phyloP scores from a whole-genome alignment of 2,113 vertebrate species.

The Corydoras sp. region DNA sequence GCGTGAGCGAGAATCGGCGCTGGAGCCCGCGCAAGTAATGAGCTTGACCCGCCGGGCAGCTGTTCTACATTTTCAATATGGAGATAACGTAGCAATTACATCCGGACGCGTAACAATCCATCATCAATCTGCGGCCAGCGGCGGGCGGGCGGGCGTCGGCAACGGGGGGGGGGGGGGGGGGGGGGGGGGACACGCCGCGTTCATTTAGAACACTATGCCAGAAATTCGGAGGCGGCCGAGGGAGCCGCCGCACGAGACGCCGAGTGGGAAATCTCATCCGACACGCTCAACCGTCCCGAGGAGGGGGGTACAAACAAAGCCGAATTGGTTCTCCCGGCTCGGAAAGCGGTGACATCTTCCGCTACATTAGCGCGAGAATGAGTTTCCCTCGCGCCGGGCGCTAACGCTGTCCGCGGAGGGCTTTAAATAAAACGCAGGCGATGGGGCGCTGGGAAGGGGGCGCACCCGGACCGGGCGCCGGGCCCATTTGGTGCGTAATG shows the following conservation, averaged over 20 bases:
- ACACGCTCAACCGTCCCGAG: constrained; percentile 7
- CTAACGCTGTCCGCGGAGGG: constrained; percentile 46
- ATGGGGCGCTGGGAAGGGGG: constrained; percentile 31
- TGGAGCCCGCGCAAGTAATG: constrained; percentile 54
- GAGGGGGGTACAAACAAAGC: constrained; percentile 7
- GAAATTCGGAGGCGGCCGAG: neutral
- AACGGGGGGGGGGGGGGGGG: too few species aligned
- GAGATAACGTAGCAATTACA: constrained; percentile 60
- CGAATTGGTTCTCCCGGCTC: constrained; percentile 25
- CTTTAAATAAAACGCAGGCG: constrained; percentile 51
- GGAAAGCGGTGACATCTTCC: constrained; percentile 43
- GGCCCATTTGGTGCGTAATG: constrained; percentile 40
- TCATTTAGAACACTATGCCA: constrained; percentile 3
- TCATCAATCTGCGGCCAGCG: constrained; percentile 29
- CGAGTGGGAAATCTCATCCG: constrained; percentile 31
- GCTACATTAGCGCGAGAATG: constrained; percentile 43
- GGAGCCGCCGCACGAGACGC: neutral
- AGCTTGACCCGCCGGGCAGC: constrained; percentile 58
- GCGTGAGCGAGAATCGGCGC: constrained; percentile 47
- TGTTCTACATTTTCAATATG: constrained; percentile 58
- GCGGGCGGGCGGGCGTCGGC: constrained; percentile 30
- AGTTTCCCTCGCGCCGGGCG: constrained; percentile 34
- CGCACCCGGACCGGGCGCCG: constrained; percentile 4
- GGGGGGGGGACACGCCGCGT: too few species aligned
- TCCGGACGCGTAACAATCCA: constrained; percentile 48